Evolutionary conservation across 2,888 invertebrate species (phyloP).

Genomic region (Loripinus fragilis): DNA sequence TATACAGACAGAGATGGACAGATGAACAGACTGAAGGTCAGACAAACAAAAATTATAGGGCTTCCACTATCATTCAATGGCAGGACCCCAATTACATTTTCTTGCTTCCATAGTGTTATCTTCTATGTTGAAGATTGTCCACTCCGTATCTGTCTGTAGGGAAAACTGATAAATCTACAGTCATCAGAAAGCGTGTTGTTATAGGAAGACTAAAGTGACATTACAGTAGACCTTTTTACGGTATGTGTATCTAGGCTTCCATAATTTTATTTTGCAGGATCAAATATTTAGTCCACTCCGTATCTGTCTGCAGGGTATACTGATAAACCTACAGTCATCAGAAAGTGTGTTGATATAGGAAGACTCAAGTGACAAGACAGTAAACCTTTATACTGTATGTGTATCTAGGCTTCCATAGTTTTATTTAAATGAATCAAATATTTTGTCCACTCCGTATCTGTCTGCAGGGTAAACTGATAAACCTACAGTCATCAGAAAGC

Average conservation of each 20-base stretch:
- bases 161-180: not conserved
- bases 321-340: constrained; percentile 10
- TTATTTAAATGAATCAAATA: no score
- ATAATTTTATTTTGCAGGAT: not conserved
- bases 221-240: not conserved
- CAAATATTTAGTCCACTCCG: constrained; percentile 4
- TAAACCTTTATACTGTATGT: not conserved
- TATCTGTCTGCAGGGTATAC: not conserved
- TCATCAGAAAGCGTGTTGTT: constrained; percentile 4
- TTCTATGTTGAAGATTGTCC: no score
- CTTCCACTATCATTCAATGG: no score
- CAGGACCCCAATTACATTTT: no score
- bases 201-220: not conserved
- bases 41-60: no score
- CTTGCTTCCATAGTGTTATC: no score
- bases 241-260: not conserved
- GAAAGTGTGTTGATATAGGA: constrained; percentile 6
- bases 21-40: no score
- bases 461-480: not conserved
- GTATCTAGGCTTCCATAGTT: not conserved
- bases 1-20: no score
- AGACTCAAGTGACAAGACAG: not conserved
- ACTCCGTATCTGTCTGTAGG: constrained; percentile 13
- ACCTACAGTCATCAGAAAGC: constrained; percentile 12
- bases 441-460: constrained; percentile 9